Base-by-base conservation (phyloP, 1,140 invertebrate species). In the Eulimnadia texana region DNA sequence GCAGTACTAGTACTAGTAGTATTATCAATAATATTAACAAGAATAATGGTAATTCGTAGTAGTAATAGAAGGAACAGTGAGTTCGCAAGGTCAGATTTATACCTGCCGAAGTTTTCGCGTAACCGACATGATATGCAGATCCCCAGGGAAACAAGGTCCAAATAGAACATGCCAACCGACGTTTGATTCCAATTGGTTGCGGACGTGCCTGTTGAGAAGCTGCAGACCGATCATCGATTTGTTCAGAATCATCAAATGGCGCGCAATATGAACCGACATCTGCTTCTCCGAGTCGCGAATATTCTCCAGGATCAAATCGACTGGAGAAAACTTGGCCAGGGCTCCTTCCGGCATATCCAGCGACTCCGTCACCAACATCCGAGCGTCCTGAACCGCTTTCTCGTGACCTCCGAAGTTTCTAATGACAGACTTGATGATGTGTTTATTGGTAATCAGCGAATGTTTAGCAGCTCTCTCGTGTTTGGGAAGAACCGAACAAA, bases 171-270 rank as follows among this genome's bases (percentile, higher is more conserved):
- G 27, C 55, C 55, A 57, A 33, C 22, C 33, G 1, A 33, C 29
- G 25, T 20, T 3, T 42, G 6, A 6, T 6, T 42, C 16, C 33
- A 42, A 42, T 16, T 42, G 33, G 3, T 29, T 33, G 22, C 33
- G 25, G 19, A 57, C 55, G 28, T 57, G 9, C n/a, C 28, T 27
- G 22, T 57, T 57, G 23, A 57, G 55, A 10, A 57, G 25, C 33
- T 57, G 55, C 13, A 57, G 20, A 11, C 55, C 55, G 19, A 57
- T 57, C 2, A 57, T 2, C 10, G 55, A 57, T 33, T 33, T 27
- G 13, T 57, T 57, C 11, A 57, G 55, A 13, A 57, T 57, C 55
- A 57, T 57, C 16, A 57, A 20, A 20, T 57, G 55, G 27, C 55
- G 27, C 2, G 55, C 55, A 33, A 57, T 57, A 20, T 57, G 55